Percentiles rank a stretch among this genome's conserved stretches.
Conservation (phyloP, 2,113 vertebrate genomes). For the Hippopotamus amphibius region DNA sequence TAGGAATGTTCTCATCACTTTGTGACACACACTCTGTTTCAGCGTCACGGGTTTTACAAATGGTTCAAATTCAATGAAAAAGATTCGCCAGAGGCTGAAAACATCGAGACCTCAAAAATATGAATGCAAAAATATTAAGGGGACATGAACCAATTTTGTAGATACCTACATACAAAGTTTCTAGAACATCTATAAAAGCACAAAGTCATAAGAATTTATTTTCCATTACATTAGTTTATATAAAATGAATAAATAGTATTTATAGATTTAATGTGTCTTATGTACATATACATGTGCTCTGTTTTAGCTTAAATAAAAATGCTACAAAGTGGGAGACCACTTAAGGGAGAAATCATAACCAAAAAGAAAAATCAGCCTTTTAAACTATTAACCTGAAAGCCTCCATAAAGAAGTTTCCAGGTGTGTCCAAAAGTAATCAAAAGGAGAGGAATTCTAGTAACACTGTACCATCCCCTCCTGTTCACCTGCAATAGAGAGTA, state of each 20-base stretch:
- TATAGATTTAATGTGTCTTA: slow-evolving; percentile 83
- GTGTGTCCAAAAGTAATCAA: slow-evolving; percentile 45
- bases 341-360: slow-evolving; percentile 68
- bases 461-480: slow-evolving; percentile 35
- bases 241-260: slow-evolving; percentile 88
- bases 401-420: slow-evolving; percentile 58
- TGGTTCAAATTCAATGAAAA: slow-evolving; percentile 68
- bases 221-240: slow-evolving; percentile 85
- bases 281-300: slow-evolving; percentile 85
- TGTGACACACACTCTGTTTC: slow-evolving; percentile 50
- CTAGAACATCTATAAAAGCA: slow-evolving; percentile 87
- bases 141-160: slow-evolving; percentile 73
- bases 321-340: slow-evolving; percentile 73
- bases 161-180: slow-evolving; percentile 82
- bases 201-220: slow-evolving; percentile 84
- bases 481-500: slow-evolving; percentile 56
- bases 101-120: slow-evolving; percentile 60
- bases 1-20: slow-evolving; percentile 72
- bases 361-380: slow-evolving; percentile 71
- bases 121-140: slow-evolving; percentile 75
- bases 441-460: slow-evolving; percentile 47
- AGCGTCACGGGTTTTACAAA: slow-evolving; percentile 72
- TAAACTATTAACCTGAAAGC: slow-evolving; percentile 67
- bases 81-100: slow-evolving; percentile 61
- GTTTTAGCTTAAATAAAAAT: slow-evolving; percentile 84